Evolutionary conservation across 2,797 vertebrate species (phyloP).

Genomic region (Anguilla marmorata): DNA sequence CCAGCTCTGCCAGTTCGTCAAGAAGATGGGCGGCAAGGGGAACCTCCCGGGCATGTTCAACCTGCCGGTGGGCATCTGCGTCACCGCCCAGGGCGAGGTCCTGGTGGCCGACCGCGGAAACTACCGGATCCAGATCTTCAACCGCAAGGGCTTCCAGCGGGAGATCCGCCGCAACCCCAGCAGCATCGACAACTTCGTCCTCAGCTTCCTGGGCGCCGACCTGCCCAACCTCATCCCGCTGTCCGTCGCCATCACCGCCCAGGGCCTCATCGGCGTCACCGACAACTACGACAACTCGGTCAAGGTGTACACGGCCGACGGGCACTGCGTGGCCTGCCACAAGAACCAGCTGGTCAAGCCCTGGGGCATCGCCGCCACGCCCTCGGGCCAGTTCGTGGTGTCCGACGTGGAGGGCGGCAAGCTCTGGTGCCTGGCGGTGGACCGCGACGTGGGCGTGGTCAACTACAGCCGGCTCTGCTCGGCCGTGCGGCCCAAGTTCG

Average conservation of each 20-base stretch:
- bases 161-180: constrained; percentile 94
- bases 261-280: constrained; percentile 91
- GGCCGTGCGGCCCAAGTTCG: constrained; percentile 93
- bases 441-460: constrained; percentile 87
- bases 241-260: constrained; percentile 90
- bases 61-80: constrained; percentile 88
- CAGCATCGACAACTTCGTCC: constrained; percentile 92
- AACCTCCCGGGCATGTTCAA: constrained; percentile 92
- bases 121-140: constrained; percentile 93
- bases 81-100: constrained; percentile 88
- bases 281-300: constrained; percentile 97
- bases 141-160: constrained; percentile 91
- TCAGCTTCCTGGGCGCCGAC: constrained; percentile 94
- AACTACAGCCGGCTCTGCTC: constrained; percentile 92
- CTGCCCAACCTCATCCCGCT: constrained; percentile 90
- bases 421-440: constrained; percentile 93
- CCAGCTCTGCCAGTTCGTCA: constrained; percentile 89
- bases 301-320: constrained; percentile 93
- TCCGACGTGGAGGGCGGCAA: constrained; percentile 95
- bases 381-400: constrained; percentile 92
- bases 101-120: constrained; percentile 94
- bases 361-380: constrained; percentile 93
- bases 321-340: constrained; percentile 92
- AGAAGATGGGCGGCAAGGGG: constrained; percentile 95
- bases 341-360: constrained; percentile 94